A percentile compares a stretch with the other conserved stretches of the same genome.
These are phyloP conservation scores for Drosophila nasuta DNA, from an alignment of 1,140 invertebrate genomes.

Conservation along the genomic window DNA sequence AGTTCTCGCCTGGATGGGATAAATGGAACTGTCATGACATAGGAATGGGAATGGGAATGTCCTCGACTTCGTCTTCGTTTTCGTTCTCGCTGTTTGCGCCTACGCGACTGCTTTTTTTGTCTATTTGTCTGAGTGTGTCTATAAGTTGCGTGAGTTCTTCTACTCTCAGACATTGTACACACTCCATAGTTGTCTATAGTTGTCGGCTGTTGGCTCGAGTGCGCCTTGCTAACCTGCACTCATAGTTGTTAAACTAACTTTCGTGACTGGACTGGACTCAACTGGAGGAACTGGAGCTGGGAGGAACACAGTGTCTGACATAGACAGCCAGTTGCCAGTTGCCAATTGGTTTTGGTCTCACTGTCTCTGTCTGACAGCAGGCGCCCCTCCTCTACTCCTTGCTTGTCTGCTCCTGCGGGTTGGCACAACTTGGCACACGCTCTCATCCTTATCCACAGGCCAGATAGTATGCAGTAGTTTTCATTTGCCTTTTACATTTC, in stretches of 20 bases:
- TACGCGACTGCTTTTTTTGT: conserved; percentile 25
- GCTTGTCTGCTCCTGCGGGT: conserved; percentile 4
- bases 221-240: conserved; percentile 65
- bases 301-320: no score
- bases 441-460: conserved; percentile 21
- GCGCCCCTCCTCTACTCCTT: conserved; percentile 18
- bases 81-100: conserved; percentile 22
- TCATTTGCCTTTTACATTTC: conserved; percentile 82
- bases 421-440: conserved; percentile 64
- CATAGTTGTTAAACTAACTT: conserved; percentile 72
- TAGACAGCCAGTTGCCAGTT: no score
- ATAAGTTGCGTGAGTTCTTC: conserved; percentile 69
- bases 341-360: conserved; percentile 17
- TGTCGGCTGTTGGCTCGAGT: conserved; percentile 59
- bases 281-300: neutral
- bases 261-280: conserved; percentile 71
- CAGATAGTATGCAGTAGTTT: conserved; percentile 64
- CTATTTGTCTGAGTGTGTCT: conserved; percentile 40
- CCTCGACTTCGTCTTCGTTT: neutral
- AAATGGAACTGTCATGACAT: conserved; percentile 18
- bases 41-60: neutral
- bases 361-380: conserved; percentile 35
- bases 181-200: conserved; percentile 62
- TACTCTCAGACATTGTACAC: conserved; percentile 49
- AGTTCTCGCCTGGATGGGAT: neutral